phyloP scores from a whole-genome alignment of 1,140 invertebrate genomes.

The Brevipalpus yothersi region DNA sequence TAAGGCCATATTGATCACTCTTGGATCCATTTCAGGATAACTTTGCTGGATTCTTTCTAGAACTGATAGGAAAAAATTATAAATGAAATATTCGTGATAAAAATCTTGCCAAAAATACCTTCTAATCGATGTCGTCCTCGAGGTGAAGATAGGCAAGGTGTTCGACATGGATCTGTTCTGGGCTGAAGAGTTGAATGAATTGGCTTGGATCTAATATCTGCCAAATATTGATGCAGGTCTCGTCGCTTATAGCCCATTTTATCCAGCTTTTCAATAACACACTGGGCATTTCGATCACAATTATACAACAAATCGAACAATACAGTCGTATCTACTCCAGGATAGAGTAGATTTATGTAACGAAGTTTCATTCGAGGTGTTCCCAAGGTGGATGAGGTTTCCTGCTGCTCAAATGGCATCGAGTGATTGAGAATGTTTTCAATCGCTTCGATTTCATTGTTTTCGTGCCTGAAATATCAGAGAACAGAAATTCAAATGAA shows the following conservation, averaged over 20 bases:
- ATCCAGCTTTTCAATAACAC: constrained; percentile 46
- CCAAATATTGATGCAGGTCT: too few species aligned
- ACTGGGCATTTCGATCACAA: constrained; percentile 66
- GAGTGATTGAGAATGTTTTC: constrained; percentile 8
- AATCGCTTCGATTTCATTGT: constrained; percentile 15
- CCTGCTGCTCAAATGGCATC: constrained; percentile 3
- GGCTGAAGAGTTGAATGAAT: too few species aligned
- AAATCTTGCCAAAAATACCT: not conserved
- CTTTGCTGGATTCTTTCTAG: constrained; percentile 40
- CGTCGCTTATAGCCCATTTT: constrained; percentile 37
- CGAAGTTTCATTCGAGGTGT: constrained; percentile 77
- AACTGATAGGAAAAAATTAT: constrained; percentile 22
- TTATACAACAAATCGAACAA: constrained; percentile 51
- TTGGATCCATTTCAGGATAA: constrained; percentile 41
- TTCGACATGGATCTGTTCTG: too few species aligned
- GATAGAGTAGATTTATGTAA: constrained; percentile 70
- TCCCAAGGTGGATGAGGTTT: constrained; percentile 17
- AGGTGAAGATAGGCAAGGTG: too few species aligned
- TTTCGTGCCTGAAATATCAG: constrained; percentile 9
- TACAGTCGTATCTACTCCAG: constrained; percentile 62
- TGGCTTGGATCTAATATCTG: too few species aligned
- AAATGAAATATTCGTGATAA: not conserved
- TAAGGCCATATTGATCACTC: constrained; percentile 49
- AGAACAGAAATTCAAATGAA: too few species aligned
- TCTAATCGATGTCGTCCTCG: too few species aligned